phyloP scores from a whole-genome alignment of 2,797 vertebrate species.

The Coregonus sp. region DNA sequence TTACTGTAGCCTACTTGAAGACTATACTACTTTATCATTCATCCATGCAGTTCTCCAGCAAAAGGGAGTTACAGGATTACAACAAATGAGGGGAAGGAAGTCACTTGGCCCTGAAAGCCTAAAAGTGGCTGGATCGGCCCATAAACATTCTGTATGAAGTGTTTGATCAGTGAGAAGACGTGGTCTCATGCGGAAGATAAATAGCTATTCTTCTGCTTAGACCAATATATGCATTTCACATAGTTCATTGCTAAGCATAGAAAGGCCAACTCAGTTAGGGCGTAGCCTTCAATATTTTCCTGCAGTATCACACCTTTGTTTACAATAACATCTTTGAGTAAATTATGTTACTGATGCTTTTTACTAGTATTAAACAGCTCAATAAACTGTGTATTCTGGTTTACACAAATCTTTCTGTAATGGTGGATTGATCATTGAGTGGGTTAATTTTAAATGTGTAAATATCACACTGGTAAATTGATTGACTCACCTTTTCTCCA shows the following conservation, averaged over 20 bases:
- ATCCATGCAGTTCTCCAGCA: conserved; percentile 33
- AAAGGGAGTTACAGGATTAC: neutral
- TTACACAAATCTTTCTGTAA: neutral
- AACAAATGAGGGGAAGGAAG: conserved; percentile 15
- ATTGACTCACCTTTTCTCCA: neutral
- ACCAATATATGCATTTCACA: neutral
- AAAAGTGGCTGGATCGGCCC: neutral
- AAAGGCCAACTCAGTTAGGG: conserved; percentile 7
- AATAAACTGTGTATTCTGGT: neutral
- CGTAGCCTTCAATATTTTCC: neutral
- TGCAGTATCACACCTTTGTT: neutral
- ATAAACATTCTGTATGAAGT: conserved; percentile 18
- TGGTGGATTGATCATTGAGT: no score
- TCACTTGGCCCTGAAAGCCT: neutral
- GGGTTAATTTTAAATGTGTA: neutral
- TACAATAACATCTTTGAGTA: neutral
- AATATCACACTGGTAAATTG: neutral
- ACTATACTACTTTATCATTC: neutral
- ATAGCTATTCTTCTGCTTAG: neutral
- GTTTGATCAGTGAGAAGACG: conserved; percentile 53
- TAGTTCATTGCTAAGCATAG: conserved; percentile 9
- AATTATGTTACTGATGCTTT: neutral
- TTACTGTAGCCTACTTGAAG: neutral
- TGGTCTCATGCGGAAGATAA: neutral
- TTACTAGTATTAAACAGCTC: neutral